phyloP scores from a whole-genome alignment of 1,140 invertebrate species.

The Drosophila melanica region DNA sequence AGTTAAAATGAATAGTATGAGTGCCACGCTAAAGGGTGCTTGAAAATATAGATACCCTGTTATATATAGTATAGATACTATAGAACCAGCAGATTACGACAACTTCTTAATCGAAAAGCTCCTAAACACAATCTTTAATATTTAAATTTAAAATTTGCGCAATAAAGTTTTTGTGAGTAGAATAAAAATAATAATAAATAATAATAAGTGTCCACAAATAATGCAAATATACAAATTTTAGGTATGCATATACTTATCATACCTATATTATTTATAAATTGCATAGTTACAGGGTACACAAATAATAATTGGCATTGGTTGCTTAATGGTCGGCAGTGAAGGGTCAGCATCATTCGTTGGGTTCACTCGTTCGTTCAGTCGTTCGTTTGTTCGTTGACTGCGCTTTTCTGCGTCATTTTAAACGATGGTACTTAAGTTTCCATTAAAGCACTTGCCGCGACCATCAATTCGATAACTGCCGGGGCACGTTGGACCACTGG shows the following conservation, averaged over 20 bases:
- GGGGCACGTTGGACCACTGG: background rate
- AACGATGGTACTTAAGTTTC: conserved; percentile 83
- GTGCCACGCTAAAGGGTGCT: conserved; percentile 11
- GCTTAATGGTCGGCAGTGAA: conserved; percentile 62
- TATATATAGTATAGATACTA: background rate
- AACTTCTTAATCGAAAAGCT: too few species aligned
- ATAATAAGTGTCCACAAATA: too few species aligned
- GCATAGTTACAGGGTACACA: conserved; percentile 26
- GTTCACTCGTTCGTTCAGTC: conserved; percentile 26
- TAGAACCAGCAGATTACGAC: background rate
- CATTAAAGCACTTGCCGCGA: conserved; percentile 78
- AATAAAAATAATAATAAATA: too few species aligned
- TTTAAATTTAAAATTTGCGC: too few species aligned
- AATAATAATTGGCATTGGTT: conserved; percentile 72
- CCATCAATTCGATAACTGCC: conserved; percentile 72
- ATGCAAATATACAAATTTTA: too few species aligned
- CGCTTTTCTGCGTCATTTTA: conserved; percentile 78
- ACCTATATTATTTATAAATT: background rate
- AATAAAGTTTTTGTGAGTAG: too few species aligned
- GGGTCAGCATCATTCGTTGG: conserved; percentile 50
- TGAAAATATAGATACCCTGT: conserved; percentile 12
- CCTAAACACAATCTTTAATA: too few species aligned
- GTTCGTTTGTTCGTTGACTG: conserved; percentile 32
- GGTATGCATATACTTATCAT: background rate
- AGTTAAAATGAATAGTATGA: conserved; percentile 57